Conservation (phyloP, 2,113 vertebrate species). For the Columba livia region DNA sequence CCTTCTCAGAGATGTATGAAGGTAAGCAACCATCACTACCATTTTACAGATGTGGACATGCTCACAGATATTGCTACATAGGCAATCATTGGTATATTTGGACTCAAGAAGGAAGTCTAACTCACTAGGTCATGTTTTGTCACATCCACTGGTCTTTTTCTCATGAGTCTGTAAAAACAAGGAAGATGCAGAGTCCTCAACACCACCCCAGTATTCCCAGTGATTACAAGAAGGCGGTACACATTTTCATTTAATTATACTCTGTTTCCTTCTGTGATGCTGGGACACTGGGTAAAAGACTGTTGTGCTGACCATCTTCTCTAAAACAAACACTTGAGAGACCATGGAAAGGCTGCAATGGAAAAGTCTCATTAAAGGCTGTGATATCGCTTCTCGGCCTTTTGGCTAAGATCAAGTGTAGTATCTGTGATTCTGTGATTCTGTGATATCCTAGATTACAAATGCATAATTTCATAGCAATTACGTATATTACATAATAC, state of each 20-base stretch:
- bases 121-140: neutral
- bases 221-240: neutral
- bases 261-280: neutral
- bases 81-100: neutral
- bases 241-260: neutral
- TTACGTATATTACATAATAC: neutral
- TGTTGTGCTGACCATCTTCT: neutral
- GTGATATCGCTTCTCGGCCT: too few relatives aligned
- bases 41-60: neutral
- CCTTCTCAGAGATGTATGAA: neutral
- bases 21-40: neutral
- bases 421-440: too few relatives aligned
- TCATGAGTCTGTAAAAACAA: neutral
- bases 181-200: neutral
- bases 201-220: neutral
- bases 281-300: neutral
- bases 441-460: neutral
- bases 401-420: too few relatives aligned
- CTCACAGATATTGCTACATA: neutral
- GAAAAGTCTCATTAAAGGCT: neutral
- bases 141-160: neutral
- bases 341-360: neutral
- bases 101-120: neutral
- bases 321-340: neutral
- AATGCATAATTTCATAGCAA: neutral